These are phyloP conservation scores for Aplochiton taeniatus DNA, from an alignment of 2,797 vertebrate species.

Conservation along the genomic window DNA sequence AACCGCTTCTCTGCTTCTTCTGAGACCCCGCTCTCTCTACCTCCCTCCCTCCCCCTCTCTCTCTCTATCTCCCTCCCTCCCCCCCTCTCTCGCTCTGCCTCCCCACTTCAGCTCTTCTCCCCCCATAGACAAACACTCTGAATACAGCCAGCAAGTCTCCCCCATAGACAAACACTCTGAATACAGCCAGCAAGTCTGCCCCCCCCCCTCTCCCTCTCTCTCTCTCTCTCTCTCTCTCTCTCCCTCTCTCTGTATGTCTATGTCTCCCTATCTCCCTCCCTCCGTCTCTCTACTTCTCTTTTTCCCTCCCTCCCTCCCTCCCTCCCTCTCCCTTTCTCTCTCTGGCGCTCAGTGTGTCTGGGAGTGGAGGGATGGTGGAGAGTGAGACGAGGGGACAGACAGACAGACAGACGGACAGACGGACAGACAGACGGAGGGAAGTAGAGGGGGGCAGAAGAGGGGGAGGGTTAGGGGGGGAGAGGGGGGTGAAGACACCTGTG, in stretches of 20 bases:
- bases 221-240: not conserved
- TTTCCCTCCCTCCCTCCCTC: constrained; percentile 10
- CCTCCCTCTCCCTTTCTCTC: not conserved
- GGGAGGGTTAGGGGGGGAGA: constrained; percentile 50
- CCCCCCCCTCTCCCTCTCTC: not conserved
- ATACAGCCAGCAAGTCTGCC: not conserved
- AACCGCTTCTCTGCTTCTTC: not conserved
- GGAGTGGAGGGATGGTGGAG: constrained; percentile 38
- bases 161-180: not conserved
- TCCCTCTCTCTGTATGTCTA: not conserved
- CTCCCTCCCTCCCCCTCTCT: not conserved
- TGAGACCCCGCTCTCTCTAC: not conserved
- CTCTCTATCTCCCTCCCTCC: not conserved
- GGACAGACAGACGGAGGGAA: constrained; percentile 6
- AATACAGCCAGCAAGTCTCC: not conserved
- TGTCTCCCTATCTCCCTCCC: not conserved
- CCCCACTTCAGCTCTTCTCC: not conserved
- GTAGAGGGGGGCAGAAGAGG: constrained; percentile 9
- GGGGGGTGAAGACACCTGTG: constrained; percentile 29
- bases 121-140: not conserved
- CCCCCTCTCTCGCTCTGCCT: not conserved
- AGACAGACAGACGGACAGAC: constrained; percentile 35
- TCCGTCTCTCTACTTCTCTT: not conserved
- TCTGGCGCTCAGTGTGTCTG: constrained; percentile 3
- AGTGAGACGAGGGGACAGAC: constrained; percentile 15